These are phyloP conservation scores for Leptopilina clavipes DNA, from an alignment of 1,140 invertebrate genomes.

Conservation along the genomic window DNA sequence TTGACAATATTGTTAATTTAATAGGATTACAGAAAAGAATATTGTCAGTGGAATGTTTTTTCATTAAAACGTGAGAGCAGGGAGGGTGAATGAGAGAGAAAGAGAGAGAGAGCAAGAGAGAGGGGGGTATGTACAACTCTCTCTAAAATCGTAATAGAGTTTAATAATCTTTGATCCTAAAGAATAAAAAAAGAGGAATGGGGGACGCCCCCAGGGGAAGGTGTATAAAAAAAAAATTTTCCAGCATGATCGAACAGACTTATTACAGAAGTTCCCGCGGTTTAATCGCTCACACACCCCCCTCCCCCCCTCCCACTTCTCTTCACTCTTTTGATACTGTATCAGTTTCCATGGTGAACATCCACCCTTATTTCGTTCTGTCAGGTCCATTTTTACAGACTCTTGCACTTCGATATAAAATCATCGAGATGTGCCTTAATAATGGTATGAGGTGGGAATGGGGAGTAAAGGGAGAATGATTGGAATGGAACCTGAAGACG, in stretches of 20 bases:
- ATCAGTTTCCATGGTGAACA: constrained; percentile 30
- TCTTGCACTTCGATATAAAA: constrained; percentile 26
- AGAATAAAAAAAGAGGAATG: background rate
- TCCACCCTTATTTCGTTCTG: constrained; percentile 31
- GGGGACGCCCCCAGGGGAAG: background rate
- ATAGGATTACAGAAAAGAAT: background rate
- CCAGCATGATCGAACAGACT: background rate
- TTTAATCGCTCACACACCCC: constrained; percentile 5
- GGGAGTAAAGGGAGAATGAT: background rate
- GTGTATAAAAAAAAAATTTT: background rate
- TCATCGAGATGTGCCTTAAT: constrained; percentile 26
- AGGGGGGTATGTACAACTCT: background rate
- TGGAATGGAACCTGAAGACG: background rate
- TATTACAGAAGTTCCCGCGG: constrained; percentile 10
- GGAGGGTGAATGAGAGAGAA: no score
- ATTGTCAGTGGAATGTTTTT: no score
- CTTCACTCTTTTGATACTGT: background rate
- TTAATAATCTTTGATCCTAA: background rate
- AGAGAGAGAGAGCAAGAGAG: no score
- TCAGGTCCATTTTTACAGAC: constrained; percentile 30
- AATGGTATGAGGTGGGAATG: background rate
- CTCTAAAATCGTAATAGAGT: background rate
- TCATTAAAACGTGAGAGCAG: no score
- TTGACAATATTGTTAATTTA: background rate
- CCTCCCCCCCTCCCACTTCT: no score